Conservation (phyloP, 2,797 vertebrate genomes). For the Tachyglossus aculeatus region DNA sequence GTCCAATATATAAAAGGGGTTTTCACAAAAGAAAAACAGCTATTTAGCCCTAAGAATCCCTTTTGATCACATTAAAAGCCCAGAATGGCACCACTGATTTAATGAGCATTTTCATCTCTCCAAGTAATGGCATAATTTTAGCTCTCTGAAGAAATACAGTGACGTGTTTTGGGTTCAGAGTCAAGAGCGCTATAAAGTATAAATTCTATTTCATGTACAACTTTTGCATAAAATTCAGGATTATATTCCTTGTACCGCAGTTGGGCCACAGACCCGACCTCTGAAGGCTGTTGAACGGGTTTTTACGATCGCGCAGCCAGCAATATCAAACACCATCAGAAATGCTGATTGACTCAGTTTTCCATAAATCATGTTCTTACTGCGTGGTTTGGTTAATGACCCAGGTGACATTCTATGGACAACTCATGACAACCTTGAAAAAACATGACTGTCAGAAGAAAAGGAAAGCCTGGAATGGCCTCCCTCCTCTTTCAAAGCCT, state of each 20-base stretch:
- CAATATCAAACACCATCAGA: no score
- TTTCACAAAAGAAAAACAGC: neutral
- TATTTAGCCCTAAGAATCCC: neutral
- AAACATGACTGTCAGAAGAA: no score
- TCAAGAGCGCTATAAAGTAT: constrained; percentile 14
- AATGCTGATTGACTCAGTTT: no score
- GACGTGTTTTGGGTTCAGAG: constrained; percentile 31
- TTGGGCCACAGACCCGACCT: constrained; percentile 27
- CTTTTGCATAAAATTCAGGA: constrained; percentile 43
- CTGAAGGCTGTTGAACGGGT: constrained; percentile 24
- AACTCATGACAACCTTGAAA: no score
- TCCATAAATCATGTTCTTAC: constrained; percentile 11
- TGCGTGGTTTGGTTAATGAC: no score
- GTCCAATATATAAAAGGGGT: neutral
- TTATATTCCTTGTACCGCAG: constrained; percentile 36
- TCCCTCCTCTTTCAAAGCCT: no score
- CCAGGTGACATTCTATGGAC: no score
- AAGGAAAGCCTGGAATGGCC: no score
- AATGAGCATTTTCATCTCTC: constrained; percentile 37
- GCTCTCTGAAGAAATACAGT: constrained; percentile 32
- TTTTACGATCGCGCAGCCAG: neutral
- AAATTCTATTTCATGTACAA: constrained; percentile 26
- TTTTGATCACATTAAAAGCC: constrained; percentile 42
- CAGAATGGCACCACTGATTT: constrained; percentile 27
- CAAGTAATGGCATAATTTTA: constrained; percentile 27